These are phyloP conservation scores for Dichetophora obliterata DNA, from an alignment of 2,888 invertebrate genomes.

Conservation along the genomic window DNA sequence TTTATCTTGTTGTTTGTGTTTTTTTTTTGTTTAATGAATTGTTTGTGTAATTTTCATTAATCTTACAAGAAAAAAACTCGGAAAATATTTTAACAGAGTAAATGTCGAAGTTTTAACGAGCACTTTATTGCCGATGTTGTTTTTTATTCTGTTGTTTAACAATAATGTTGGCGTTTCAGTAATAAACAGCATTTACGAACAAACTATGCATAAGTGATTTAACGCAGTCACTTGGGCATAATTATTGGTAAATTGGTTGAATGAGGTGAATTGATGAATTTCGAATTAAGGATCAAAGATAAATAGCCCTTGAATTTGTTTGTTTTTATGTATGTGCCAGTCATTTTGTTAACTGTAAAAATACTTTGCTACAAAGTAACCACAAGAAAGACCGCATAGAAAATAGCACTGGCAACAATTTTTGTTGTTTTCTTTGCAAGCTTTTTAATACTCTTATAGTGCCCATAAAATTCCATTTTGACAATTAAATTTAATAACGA, in stretches of 20 bases:
- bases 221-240: constrained; percentile 44
- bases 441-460: too few species aligned
- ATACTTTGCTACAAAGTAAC: too few species aligned
- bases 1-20: not conserved
- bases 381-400: too few species aligned
- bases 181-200: not conserved
- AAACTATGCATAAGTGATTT: constrained; percentile 20
- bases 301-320: not conserved
- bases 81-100: constrained; percentile 12
- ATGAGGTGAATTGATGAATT: constrained; percentile 39
- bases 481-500: constrained; percentile 8
- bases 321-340: not conserved
- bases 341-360: not conserved
- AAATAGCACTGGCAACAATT: too few species aligned
- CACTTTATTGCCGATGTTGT: not conserved
- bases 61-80: not conserved
- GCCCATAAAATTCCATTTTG: not conserved
- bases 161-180: not conserved
- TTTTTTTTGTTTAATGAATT: constrained; percentile 1
- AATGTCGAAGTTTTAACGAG: constrained; percentile 29
- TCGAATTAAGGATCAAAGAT: not conserved
- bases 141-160: not conserved
- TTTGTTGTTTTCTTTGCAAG: too few species aligned
- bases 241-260: constrained; percentile 49
- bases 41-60: constrained; percentile 29